Conservation (phyloP, 1,140 invertebrate species). For the Delia radicum region DNA sequence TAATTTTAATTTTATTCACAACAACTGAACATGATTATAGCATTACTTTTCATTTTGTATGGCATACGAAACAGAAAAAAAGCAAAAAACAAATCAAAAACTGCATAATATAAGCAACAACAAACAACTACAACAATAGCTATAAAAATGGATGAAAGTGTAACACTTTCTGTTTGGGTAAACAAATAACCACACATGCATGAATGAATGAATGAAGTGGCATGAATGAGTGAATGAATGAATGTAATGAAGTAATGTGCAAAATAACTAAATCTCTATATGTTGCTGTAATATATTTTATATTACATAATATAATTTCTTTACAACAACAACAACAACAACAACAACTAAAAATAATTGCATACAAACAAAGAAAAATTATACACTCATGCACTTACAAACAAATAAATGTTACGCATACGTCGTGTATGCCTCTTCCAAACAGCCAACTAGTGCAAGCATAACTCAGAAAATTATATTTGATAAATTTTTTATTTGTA, state of each 20-base stretch:
- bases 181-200: neutral
- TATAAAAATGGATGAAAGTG: conserved; percentile 26
- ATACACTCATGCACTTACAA: no score
- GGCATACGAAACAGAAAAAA: neutral
- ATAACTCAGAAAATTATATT: no score
- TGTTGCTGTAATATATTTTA: neutral
- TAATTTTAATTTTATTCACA: neutral
- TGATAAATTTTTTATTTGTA: no score
- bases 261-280: neutral
- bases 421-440: neutral
- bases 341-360: no score
- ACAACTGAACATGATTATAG: neutral
- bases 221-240: neutral
- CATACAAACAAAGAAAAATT: neutral
- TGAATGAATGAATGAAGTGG: neutral
- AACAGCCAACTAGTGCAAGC: neutral
- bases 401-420: neutral
- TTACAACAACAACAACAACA: no score
- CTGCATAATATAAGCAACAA: conserved; percentile 13
- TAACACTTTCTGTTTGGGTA: conserved; percentile 24
- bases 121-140: conserved; percentile 19
- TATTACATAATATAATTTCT: neutral
- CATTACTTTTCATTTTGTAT: neutral
- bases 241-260: neutral
- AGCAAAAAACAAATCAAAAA: neutral